Evolutionary conservation across 2,113 vertebrate genomes (phyloP).

Genomic region (Naja naja): DNA sequence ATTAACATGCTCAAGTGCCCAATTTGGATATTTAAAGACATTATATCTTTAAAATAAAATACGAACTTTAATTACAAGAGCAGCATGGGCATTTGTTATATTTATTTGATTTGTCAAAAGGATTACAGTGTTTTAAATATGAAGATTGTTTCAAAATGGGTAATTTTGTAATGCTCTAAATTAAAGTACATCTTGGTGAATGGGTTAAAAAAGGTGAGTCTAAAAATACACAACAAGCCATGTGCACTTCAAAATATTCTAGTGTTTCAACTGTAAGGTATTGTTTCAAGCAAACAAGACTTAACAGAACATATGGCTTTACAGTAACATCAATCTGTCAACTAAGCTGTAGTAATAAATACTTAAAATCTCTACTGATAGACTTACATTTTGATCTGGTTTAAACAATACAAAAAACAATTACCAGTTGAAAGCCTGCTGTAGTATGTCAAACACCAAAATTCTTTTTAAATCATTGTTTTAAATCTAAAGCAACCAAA

Average conservation of each 20-base stretch:
- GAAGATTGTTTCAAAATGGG: slow-evolving; percentile 64
- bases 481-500: slow-evolving; percentile 78
- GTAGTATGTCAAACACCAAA: slow-evolving; percentile 82
- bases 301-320: slow-evolving; percentile 79
- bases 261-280: slow-evolving; percentile 69
- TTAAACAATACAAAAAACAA: slow-evolving; percentile 86
- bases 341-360: slow-evolving; percentile 87
- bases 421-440: slow-evolving; percentile 87
- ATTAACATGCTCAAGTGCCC: slow-evolving; percentile 69
- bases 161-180: slow-evolving; percentile 56
- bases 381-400: slow-evolving; percentile 80
- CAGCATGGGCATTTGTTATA: slow-evolving; percentile 59
- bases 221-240: slow-evolving; percentile 72
- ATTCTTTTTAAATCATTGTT: slow-evolving; percentile 76
- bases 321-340: slow-evolving; percentile 77
- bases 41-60: slow-evolving; percentile 59
- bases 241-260: slow-evolving; percentile 72
- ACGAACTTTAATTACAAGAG: slow-evolving; percentile 56
- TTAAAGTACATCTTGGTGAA: slow-evolving; percentile 68
- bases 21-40: slow-evolving; percentile 55
- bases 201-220: slow-evolving; percentile 72
- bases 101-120: slow-evolving; percentile 53
- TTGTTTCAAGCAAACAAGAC: slow-evolving; percentile 75
- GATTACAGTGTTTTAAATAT: slow-evolving; percentile 53
- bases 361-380: slow-evolving; percentile 85